phyloP scores from a whole-genome alignment of 2,888 invertebrate species.

The Drosophila mulleri region DNA sequence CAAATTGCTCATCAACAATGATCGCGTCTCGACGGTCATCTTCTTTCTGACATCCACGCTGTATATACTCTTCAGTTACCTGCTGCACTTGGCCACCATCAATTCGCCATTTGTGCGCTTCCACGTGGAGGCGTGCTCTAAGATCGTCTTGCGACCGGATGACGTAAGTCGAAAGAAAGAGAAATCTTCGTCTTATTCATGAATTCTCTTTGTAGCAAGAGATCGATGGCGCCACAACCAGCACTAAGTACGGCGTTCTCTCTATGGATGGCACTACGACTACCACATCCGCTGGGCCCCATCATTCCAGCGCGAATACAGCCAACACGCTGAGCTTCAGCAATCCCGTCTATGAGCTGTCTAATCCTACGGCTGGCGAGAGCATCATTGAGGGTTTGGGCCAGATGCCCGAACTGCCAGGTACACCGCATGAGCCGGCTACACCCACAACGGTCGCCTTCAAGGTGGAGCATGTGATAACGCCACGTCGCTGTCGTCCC shows the following conservation, averaged over 20 bases:
- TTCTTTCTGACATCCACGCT: conserved; percentile 93
- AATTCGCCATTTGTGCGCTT: conserved; percentile 93
- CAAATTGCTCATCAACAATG: conserved; percentile 91
- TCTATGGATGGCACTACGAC: conserved; percentile 88
- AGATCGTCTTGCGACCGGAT: conserved; percentile 93
- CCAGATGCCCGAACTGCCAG: conserved; percentile 82
- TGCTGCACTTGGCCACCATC: conserved; percentile 91
- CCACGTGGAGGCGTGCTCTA: conserved; percentile 91
- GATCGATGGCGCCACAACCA: conserved; percentile 86
- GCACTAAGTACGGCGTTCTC: conserved; percentile 90
- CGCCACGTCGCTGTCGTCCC: conserved; percentile 82
- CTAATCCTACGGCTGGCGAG: conserved; percentile 87
- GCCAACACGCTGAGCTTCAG: conserved; percentile 90
- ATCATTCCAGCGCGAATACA: conserved; percentile 83
- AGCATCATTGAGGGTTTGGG: conserved; percentile 85
- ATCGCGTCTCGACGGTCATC: conserved; percentile 92
- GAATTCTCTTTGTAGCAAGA: conserved; percentile 86
- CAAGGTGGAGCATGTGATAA: conserved; percentile 85
- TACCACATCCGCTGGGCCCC: conserved; percentile 87
- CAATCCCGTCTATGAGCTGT: conserved; percentile 93
- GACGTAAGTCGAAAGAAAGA: conserved; percentile 86
- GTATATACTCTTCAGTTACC: conserved; percentile 91
- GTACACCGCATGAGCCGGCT: conserved; percentile 81
- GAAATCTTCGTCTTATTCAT: neutral
- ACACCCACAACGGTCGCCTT: conserved; percentile 84